phyloP scores from a whole-genome alignment of 2,113 vertebrate genomes.

The Morone saxatilis region DNA sequence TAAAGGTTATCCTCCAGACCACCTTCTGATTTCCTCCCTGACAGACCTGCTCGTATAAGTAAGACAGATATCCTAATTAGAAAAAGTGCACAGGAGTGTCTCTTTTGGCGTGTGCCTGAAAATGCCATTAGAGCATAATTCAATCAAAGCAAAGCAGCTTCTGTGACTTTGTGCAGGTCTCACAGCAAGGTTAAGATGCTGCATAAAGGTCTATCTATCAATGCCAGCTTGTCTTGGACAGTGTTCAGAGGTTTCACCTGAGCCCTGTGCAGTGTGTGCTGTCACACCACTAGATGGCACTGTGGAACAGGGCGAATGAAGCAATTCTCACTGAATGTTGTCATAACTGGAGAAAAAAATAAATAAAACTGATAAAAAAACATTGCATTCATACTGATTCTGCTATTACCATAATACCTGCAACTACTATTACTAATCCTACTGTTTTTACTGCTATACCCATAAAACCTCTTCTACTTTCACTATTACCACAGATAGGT shows the following conservation, averaged over 20 bases:
- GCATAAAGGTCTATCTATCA: conserved; percentile 27
- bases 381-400: neutral
- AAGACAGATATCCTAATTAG: conserved; percentile 49
- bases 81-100: conserved; percentile 45
- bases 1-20: conserved; percentile 18
- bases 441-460: neutral
- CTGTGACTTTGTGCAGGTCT: conserved; percentile 34
- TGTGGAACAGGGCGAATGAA: neutral
- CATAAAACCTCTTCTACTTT: neutral
- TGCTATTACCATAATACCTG: neutral
- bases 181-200: conserved; percentile 41
- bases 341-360: no score
- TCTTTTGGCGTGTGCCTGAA: conserved; percentile 19
- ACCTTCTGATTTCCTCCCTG: conserved; percentile 23
- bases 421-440: neutral
- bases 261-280: neutral
- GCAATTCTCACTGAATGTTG: neutral
- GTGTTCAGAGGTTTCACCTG: neutral
- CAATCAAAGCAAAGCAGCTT: conserved; percentile 13
- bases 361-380: neutral
- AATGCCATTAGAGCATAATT: conserved; percentile 39
- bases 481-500: neutral
- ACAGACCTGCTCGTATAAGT: conserved; percentile 16
- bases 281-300: conserved; percentile 53
- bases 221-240: conserved; percentile 7